Evolutionary conservation across 2,888 invertebrate species (phyloP).

Genomic region (Actias luna): DNA sequence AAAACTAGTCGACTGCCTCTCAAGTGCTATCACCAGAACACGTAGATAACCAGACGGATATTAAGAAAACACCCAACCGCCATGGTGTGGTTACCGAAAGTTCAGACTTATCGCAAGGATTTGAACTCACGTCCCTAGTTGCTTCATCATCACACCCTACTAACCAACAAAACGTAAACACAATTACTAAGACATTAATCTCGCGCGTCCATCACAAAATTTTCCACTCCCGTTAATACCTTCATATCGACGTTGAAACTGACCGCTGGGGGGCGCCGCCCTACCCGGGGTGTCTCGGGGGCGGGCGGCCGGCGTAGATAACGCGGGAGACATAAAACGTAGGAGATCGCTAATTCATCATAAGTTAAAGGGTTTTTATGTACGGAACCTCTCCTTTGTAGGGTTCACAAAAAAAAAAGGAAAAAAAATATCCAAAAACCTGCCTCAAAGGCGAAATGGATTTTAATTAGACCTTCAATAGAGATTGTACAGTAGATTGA

Average conservation of each 20-base stretch:
- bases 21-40: too few relatives aligned
- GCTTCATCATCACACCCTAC: neutral
- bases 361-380: slow-evolving; percentile 82
- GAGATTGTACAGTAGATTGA: neutral
- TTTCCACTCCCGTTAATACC: slow-evolving; percentile 78
- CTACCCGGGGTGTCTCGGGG: slow-evolving; percentile 38
- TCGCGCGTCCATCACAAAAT: slow-evolving; percentile 27
- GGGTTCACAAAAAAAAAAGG: slow-evolving; percentile 69
- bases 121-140: too few relatives aligned
- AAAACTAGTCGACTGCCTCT: too few relatives aligned
- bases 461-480: slow-evolving; percentile 13
- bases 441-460: slow-evolving; percentile 14
- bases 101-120: too few relatives aligned
- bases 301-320: slow-evolving; percentile 58
- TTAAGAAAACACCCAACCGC: too few relatives aligned
- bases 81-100: too few relatives aligned
- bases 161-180: neutral
- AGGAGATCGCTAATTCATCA: slow-evolving; percentile 82
- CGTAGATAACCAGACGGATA: too few relatives aligned
- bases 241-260: slow-evolving; percentile 66
- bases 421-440: slow-evolving; percentile 50
- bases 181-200: slow-evolving; percentile 11
- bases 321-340: slow-evolving; percentile 79
- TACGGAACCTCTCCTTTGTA: slow-evolving; percentile 66
- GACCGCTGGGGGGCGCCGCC: slow-evolving; percentile 35